Conservation (phyloP, 2,113 vertebrate genomes). For the Hemibagrus wyckioides region DNA sequence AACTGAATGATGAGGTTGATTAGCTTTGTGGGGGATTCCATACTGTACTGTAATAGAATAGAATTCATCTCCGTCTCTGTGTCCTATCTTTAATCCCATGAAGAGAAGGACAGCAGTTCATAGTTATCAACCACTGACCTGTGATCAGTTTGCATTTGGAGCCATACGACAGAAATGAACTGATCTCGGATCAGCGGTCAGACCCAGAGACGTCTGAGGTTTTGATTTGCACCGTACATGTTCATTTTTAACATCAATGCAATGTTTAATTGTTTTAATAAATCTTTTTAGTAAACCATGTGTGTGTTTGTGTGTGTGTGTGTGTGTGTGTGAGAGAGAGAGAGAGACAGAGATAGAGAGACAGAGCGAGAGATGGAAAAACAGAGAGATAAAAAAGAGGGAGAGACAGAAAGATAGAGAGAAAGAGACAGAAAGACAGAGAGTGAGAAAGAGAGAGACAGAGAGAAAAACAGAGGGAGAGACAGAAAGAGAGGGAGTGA, state of each 20-base stretch:
- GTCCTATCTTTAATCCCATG: neutral
- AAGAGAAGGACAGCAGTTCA: neutral
- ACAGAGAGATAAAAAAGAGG: no score
- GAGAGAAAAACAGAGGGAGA: no score
- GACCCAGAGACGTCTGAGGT: neutral
- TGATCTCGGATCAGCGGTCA: neutral
- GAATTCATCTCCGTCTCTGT: neutral
- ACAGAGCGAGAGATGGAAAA: no score
- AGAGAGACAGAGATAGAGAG: no score
- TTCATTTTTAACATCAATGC: neutral
- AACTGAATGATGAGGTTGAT: neutral
- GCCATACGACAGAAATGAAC: neutral
- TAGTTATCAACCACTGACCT: neutral
- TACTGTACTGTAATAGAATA: neutral
- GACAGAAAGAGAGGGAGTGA: no score
- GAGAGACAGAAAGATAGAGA: no score
- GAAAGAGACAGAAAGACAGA: no score
- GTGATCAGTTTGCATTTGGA: neutral
- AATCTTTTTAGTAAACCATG: constrained; percentile 36
- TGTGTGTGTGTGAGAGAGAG: neutral
- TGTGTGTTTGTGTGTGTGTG: neutral
- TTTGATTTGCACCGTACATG: neutral
- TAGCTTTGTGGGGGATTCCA: neutral
- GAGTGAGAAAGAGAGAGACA: no score
- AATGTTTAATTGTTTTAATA: constrained; percentile 43